Evolutionary conservation across 2,888 invertebrate genomes (phyloP), one percentile per base, ranked within the genome.

Genomic region (Mellilla xanthometata): DNA sequence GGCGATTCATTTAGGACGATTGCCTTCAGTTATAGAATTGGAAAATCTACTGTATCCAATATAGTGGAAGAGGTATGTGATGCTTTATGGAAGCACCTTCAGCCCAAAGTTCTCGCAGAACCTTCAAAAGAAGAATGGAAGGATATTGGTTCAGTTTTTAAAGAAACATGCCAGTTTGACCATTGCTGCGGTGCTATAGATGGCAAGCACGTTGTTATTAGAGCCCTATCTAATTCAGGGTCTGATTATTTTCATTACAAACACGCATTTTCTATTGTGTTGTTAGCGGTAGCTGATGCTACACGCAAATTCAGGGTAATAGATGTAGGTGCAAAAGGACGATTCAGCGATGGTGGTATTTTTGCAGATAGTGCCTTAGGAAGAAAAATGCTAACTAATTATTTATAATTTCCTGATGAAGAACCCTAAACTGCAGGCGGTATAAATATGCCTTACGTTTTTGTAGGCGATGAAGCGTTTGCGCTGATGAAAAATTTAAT

Each of bases 11-110:
- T 50, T 9, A 35, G 46, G 22, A 46, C 11, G 8, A 52, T 52
- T 31, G 49, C 12, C 35, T 50, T 50, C 40, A 56, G 49, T 54
- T 56, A 54, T 10, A 56, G 54, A 50, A 52, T 54, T 35, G 48
- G 47, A 45, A 48, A 53, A 50, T 52, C 50, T 34, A 51, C 52
- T 42, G 48, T 48, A 11, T 10, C 47, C 6, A 49, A 38, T 36
- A 54, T 51, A 19, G 19, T 19, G 19, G 19, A 19, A 19, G 19
- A 19, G 6, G 19, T 19, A 15, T 52, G 52, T 29, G 45, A 52
- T 40, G 22, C 54, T 45, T 30, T 55, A 15, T 55, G 49, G 46
- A 52, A 43, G 39, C 22, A 49, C 19, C 33, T 44, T 39, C 47
- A 52, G 19, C 49, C 49, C 9, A 34, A 34, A 35, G 44, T 45